Percentiles rank a stretch among this genome's conserved stretches.
Conservation (phyloP, 2,113 vertebrate genomes). For the Percina caprodes region DNA sequence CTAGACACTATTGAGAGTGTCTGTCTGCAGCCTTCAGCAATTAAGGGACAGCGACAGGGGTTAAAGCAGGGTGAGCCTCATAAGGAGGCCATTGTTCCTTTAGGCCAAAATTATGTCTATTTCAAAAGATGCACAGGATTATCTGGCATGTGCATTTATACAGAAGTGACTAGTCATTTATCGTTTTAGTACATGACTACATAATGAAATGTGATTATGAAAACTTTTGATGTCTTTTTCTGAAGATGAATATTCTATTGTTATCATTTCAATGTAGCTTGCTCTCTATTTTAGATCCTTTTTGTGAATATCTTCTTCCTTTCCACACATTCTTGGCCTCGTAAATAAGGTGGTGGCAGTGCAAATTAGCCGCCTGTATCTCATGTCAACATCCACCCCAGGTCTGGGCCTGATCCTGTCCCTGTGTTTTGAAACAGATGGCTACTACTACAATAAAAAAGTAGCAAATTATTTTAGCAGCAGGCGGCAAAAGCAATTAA, state of each 20-base stretch:
- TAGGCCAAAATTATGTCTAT: background rate
- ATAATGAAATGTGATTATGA: background rate
- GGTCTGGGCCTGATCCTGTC: conserved; percentile 79
- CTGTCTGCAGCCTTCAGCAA: conserved; percentile 46
- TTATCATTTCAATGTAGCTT: background rate
- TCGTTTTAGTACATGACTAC: background rate
- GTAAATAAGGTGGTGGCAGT: conserved; percentile 71
- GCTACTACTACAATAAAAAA: conserved; percentile 84
- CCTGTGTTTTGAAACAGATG: conserved; percentile 86
- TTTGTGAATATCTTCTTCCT: conserved; percentile 23
- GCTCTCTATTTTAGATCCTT: conserved; percentile 4
- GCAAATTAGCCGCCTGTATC: conserved; percentile 80
- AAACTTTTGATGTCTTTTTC: background rate
- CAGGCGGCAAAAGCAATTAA: conserved; percentile 86
- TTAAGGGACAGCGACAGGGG: conserved; percentile 36
- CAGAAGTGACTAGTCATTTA: background rate
- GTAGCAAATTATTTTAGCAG: conserved; percentile 88
- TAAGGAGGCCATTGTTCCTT: conserved; percentile 54
- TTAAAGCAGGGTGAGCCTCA: conserved; percentile 36
- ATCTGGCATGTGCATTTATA: background rate
- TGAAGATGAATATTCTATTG: conserved; percentile 1
- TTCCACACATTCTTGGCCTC: conserved; percentile 56
- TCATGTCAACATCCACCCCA: conserved; percentile 79
- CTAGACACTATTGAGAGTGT: conserved; percentile 61
- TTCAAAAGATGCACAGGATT: background rate